phyloP scores from a whole-genome alignment of 2,888 invertebrate species.

The Nemotelus pantherinus region DNA sequence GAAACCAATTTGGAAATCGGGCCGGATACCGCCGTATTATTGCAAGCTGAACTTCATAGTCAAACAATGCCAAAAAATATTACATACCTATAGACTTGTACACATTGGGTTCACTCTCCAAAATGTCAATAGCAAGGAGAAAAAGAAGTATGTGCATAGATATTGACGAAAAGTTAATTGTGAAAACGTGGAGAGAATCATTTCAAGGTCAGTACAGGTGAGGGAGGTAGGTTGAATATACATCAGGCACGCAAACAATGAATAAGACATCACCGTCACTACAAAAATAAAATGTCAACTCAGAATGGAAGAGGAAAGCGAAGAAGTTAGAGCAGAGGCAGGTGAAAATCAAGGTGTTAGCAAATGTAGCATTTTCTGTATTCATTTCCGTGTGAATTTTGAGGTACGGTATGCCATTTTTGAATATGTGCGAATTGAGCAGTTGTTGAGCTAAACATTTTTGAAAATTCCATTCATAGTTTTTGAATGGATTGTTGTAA shows the following conservation, averaged over 20 bases:
- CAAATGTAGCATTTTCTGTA: background rate
- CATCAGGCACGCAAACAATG: constrained; percentile 6
- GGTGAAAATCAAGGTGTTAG: constrained; percentile 5
- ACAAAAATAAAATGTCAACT: no score
- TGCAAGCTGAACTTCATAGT: background rate
- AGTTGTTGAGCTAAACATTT: no score
- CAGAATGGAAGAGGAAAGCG: background rate
- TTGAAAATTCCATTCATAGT: no score
- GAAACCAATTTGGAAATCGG: background rate
- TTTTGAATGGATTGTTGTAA: no score
- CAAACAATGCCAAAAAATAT: background rate
- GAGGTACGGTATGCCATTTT: no score
- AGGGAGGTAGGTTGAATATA: background rate
- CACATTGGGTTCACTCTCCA: background rate
- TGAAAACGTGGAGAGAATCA: constrained; percentile 19
- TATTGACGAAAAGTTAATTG: constrained; percentile 5
- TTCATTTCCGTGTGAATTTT: no score
- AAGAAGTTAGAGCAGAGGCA: background rate
- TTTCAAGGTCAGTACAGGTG: background rate
- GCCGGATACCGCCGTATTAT: background rate
- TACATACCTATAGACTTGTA: background rate
- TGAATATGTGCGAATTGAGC: no score
- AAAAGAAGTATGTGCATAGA: background rate
- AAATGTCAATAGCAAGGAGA: background rate
- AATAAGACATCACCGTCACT: background rate